Base-by-base conservation (phyloP, 2,113 vertebrate species). In the Cettia cetti region DNA sequence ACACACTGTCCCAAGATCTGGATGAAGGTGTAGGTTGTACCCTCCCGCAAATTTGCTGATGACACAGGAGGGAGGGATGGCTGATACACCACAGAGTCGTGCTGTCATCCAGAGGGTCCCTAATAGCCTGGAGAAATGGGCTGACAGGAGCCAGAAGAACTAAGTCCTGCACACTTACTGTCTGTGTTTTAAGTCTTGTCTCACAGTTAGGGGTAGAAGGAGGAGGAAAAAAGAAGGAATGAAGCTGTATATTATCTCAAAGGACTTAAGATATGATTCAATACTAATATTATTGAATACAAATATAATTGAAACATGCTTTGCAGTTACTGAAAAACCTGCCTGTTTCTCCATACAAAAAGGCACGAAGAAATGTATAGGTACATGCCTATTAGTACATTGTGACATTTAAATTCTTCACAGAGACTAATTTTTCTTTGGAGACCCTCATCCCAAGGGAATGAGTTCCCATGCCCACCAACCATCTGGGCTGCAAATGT, bases 231-330 rank as follows among this genome's bases (percentile, higher is more conserved):
- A 70, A 28, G 21, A 31, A 66, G 24, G 52, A 95, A 92, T 50
- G 33, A 90, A 95, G 8, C 28, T 93, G 42, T 21, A 61, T 78
- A 61, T 95, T 82, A 65, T 90, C 65, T 39, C 64, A 83, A 89
- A 70, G 23, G 45, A 94, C 76, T 63, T 86, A 63, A 65, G 52
- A 82, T 75, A 83, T 35, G 70, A 91, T 60, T 95, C 69, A 70
- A 37, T 80, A 68, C 64, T 88, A 91, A 64, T 90, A 28, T 90
- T 95, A 91, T n/a, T 94, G 61, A 72, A n/a, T n/a, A n/a, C n/a
- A n/a, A n/a, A n/a, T n/a, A n/a, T n/a, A n/a, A 96, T 86, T 94
- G 76, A 95, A 74, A 70, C 11, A 79, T 75, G 90, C 63, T 92
- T 96, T 84, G 79, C 44, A 95, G 59, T 78, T 40, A 89, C 54